Evolutionary conservation across 2,888 invertebrate genomes (phyloP), one percentile per base, ranked within the genome.

Genomic region (Camponotus fellah): DNA sequence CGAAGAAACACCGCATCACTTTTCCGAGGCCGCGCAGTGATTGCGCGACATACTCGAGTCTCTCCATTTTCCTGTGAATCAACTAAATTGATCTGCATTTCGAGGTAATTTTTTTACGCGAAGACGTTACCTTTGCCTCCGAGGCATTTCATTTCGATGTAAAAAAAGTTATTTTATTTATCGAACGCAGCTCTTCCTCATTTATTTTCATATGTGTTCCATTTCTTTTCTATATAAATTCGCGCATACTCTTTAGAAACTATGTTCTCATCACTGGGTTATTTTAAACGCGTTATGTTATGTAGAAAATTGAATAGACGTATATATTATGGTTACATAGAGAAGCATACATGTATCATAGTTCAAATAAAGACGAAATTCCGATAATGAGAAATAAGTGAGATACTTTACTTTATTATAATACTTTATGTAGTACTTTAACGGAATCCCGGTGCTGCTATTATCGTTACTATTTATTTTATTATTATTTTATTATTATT

Each of bases 211-310:
- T 26, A 26, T 40, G 21, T 17, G 6, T 43, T 32, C 40, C 17
- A 68, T n/a, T 53, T 32, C 37, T 69, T 32, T 64, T 34, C 40
- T 58, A 74, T 58, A 74, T 65, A 79, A 82, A 83, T 82, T 75
- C 76, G 17, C 65, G 58, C 69, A 56, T 49, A 12, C 34, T 76
- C 21, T 75, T 68, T 65, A 68, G 56, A 69, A 81, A 75, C 81
- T 86, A 75, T 82, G 85, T 84, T 88, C 62, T 83, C 83, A 87
- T 82, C 85, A 87, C 43, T 81, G 79, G 86, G 86, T 83, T 89
- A 89, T 88, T 89, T 84, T 83, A 68, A 64, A 75, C 87, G 82
- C 76, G 83, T 87, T 82, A 53, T 66, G 60, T 77, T 72, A 80
- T 77, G 77, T 49, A 84, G 83, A 69, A 89, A 86, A 60, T 85